Conservation (phyloP, 2,113 vertebrate genomes). For the Labrus mixtus region DNA sequence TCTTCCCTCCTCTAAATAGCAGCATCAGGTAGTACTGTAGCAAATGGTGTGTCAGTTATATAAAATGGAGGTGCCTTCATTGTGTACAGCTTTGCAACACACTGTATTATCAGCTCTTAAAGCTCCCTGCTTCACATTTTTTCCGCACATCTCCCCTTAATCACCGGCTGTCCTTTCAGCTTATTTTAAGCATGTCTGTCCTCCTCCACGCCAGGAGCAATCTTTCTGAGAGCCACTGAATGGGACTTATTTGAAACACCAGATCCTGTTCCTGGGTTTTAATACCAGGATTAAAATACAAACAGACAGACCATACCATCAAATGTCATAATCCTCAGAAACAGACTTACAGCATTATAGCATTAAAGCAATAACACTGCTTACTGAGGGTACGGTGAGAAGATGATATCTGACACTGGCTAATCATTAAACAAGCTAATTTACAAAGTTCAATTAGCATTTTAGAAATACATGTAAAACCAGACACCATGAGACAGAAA, state of each 20-base stretch:
- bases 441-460: constrained; percentile 29
- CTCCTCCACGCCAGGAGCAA: constrained; percentile 23
- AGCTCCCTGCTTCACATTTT: constrained; percentile 27
- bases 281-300: constrained; percentile 68
- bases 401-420: constrained; percentile 42
- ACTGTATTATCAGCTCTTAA: constrained; percentile 3
- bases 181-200: constrained; percentile 44
- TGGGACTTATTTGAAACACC: constrained; percentile 42
- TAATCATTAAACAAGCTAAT: constrained; percentile 44
- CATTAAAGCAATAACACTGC: constrained; percentile 42
- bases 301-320: constrained; percentile 47
- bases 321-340: constrained; percentile 70
- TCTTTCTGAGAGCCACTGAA: constrained; percentile 28
- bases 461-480: neutral
- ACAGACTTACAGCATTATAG: constrained; percentile 46
- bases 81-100: constrained; percentile 11
- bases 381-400: constrained; percentile 44
- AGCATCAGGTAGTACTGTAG: constrained; percentile 37
- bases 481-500: neutral
- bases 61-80: constrained; percentile 41
- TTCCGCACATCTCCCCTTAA: constrained; percentile 23
- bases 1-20: neutral
- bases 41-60: constrained; percentile 25
- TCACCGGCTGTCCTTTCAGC: constrained; percentile 30
- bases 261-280: constrained; percentile 36